These are phyloP conservation scores for Drosophila azteca DNA, from an alignment of 1,140 invertebrate species.

Conservation along the genomic window DNA sequence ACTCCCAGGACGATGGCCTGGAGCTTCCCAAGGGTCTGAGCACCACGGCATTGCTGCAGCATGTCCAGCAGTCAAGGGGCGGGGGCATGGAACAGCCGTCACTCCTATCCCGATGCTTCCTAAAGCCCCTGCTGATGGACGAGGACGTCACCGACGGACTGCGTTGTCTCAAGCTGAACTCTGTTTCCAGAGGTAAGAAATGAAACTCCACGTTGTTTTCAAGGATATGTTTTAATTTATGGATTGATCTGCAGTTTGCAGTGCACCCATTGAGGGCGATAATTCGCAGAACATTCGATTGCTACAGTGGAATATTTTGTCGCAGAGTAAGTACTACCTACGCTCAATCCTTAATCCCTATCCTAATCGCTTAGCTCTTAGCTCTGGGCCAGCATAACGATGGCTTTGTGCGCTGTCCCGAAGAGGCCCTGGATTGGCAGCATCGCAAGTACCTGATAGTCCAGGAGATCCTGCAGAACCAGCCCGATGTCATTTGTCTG, in stretches of 20 bases:
- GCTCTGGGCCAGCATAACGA: conserved; percentile 89
- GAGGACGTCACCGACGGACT: conserved; percentile 80
- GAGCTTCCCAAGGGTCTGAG: conserved; percentile 84
- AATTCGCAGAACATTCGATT: conserved; percentile 85
- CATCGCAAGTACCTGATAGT: conserved; percentile 88
- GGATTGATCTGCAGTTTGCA: conserved; percentile 47
- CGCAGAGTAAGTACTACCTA: conserved; percentile 86
- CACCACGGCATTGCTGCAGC: conserved; percentile 85
- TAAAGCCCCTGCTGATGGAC: conserved; percentile 48
- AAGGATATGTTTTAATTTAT: neutral
- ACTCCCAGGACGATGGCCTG: conserved; percentile 87
- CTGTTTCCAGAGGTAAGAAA: conserved; percentile 76
- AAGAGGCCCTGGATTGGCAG: conserved; percentile 89
- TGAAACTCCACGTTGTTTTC: neutral
- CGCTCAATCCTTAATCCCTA: neutral
- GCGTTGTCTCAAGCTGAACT: conserved; percentile 84
- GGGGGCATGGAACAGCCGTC: conserved; percentile 55
- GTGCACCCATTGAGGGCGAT: conserved; percentile 46
- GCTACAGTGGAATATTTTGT: conserved; percentile 91
- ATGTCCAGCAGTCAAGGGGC: conserved; percentile 84
- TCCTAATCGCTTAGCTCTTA: conserved; percentile 78
- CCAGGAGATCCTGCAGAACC: conserved; percentile 89
- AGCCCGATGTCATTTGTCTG: conserved; percentile 90
- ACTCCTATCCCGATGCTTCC: conserved; percentile 68
- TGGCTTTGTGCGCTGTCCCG: conserved; percentile 90